These are phyloP conservation scores for Grapholita molesta DNA, from an alignment of 1,140 invertebrate genomes.

Conservation along the genomic window DNA sequence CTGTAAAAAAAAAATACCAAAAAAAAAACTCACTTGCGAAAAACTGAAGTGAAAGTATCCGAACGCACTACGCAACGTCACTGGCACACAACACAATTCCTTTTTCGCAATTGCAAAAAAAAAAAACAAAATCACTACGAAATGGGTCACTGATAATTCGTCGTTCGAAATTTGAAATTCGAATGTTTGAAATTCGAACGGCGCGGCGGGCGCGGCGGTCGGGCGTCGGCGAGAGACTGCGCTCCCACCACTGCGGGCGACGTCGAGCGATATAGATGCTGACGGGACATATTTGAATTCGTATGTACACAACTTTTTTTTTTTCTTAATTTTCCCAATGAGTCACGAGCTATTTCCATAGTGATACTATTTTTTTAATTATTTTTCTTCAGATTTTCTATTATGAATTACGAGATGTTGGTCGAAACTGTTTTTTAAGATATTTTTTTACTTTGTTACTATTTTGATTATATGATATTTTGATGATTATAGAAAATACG, in stretches of 20 bases:
- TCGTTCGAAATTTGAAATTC: slow-evolving; percentile 30
- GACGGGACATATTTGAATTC: not conserved
- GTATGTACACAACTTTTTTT: no score
- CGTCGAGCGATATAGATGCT: not conserved
- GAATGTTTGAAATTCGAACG: not conserved
- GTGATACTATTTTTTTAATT: no score
- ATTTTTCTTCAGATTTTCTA: no score
- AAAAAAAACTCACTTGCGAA: slow-evolving; percentile 66
- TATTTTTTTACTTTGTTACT: no score
- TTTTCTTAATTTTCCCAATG: no score
- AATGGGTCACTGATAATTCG: slow-evolving; percentile 20
- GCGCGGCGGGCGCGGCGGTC: slow-evolving; percentile 7
- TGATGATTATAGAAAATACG: no score
- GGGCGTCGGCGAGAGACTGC: slow-evolving; percentile 3
- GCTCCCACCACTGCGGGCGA: not conserved
- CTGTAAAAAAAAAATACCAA: slow-evolving; percentile 51
- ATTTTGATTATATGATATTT: no score
- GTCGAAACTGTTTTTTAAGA: no score
- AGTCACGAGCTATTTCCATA: no score
- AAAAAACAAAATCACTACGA: slow-evolving; percentile 45
- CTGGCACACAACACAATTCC: slow-evolving; percentile 64
- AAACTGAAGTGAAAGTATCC: slow-evolving; percentile 59
- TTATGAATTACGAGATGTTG: no score
- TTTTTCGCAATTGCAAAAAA: slow-evolving; percentile 36
- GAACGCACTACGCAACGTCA: slow-evolving; percentile 43